A percentile compares a stretch with the other conserved stretches of the same genome.
phyloP scores from a whole-genome alignment of 2,797 vertebrate species.

The Zenarchopterus dispar region DNA sequence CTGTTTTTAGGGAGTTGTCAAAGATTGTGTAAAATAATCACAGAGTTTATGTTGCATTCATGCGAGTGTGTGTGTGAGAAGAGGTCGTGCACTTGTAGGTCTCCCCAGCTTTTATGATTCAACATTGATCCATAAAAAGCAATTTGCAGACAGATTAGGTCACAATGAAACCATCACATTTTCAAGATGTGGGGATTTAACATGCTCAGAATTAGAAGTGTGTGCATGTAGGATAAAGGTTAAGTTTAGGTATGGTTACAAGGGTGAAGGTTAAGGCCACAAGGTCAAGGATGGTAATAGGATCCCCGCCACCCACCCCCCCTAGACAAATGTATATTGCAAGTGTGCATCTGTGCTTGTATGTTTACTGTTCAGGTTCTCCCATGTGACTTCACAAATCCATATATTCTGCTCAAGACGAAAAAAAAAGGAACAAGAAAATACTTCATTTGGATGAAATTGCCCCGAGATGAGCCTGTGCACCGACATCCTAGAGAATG shows the following conservation, averaged over 20 bases:
- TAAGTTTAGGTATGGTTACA: conserved; percentile 53
- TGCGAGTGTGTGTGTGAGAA: conserved; percentile 3
- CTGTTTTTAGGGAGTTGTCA: conserved; percentile 46
- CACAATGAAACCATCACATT: conserved; percentile 24
- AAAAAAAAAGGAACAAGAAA: conserved; percentile 32
- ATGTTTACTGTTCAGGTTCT: conserved; percentile 20
- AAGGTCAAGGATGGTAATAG: conserved; percentile 55
- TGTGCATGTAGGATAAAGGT: conserved; percentile 49
- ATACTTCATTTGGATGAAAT: conserved; percentile 52
- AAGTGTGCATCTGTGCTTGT: conserved; percentile 26
- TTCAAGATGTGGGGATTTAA: conserved; percentile 34
- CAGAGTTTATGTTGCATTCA: conserved; percentile 31
- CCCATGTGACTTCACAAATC: conserved; percentile 23
- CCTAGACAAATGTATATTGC: conserved; percentile 43
- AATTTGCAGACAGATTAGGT: conserved; percentile 30
- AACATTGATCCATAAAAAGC: conserved; percentile 19
- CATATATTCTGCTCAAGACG: conserved; percentile 14
- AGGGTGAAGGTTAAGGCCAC: conserved; percentile 66
- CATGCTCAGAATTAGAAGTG: conserved; percentile 44
- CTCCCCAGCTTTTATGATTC: conserved; percentile 10
- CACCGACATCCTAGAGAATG: conserved; percentile 58
- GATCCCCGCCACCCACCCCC: conserved; percentile 26
- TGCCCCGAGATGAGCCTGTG: conserved; percentile 40
- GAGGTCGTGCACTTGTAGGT: background rate
- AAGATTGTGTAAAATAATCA: conserved; percentile 48